Conservation (phyloP, 2,113 vertebrate species). For the Delphinus delphis region DNA sequence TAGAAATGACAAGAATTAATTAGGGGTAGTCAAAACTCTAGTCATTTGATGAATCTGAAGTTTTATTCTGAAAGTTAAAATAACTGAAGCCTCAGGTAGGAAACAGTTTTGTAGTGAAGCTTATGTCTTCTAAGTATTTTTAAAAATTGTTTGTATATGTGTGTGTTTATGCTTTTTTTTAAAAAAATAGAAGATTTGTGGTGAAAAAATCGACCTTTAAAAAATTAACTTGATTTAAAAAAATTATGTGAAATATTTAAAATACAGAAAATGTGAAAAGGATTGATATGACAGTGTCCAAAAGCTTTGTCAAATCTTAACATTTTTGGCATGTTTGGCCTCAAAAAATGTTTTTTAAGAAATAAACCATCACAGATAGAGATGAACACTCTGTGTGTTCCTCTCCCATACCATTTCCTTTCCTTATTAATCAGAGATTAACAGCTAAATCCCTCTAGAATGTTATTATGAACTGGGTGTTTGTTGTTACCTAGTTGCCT, state of each 20-base stretch:
- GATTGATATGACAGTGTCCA: background rate
- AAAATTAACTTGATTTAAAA: background rate
- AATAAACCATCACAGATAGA: background rate
- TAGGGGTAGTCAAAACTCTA: background rate
- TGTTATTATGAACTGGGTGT: background rate
- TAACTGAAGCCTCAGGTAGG: background rate
- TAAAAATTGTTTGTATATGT: background rate
- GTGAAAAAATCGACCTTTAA: background rate
- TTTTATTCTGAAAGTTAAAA: conserved; percentile 27
- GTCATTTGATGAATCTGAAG: background rate
- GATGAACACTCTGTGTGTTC: background rate
- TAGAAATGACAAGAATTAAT: background rate
- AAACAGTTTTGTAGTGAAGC: background rate
- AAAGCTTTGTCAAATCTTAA: background rate
- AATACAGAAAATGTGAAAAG: background rate
- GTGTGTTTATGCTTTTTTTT: background rate
- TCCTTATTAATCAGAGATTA: background rate
- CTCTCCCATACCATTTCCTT: background rate
- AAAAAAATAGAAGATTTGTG: background rate
- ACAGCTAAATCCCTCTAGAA: background rate
- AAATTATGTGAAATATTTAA: background rate
- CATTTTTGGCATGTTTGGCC: background rate
- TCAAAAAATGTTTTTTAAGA: background rate
- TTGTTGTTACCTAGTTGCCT: background rate
- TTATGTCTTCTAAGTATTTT: background rate